Percentiles rank a stretch among this genome's conserved stretches.
phyloP scores from a whole-genome alignment of 2,888 invertebrate species.

The Harpagoxenus sublaevis region DNA sequence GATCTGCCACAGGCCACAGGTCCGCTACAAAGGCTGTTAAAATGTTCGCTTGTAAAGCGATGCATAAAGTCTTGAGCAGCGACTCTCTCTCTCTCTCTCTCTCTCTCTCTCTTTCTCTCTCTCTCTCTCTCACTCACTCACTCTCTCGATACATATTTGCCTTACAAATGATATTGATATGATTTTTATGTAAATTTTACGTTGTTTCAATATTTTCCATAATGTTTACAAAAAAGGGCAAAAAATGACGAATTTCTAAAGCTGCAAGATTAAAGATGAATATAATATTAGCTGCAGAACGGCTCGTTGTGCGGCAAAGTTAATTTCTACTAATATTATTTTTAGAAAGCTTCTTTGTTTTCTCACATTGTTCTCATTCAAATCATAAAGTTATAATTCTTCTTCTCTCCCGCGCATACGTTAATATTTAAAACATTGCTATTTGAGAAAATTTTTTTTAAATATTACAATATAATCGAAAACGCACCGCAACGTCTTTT shows the following conservation, averaged over 20 bases:
- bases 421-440: constrained; percentile 10
- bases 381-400: background rate
- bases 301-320: background rate
- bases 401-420: background rate
- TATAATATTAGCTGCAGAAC: constrained; percentile 13
- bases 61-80: background rate
- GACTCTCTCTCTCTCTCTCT: background rate
- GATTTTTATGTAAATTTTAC: constrained; percentile 41
- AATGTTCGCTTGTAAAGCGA: constrained; percentile 32
- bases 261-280: background rate
- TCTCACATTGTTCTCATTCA: background rate
- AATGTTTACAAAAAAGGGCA: background rate
- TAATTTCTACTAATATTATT: background rate
- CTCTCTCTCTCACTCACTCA: too few species aligned
- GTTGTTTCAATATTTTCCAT: constrained; percentile 16
- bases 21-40: constrained; percentile 13
- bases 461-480: constrained; percentile 10
- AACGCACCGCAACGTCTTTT: background rate
- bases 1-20: constrained; percentile 13
- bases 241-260: background rate
- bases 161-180: constrained; percentile 45
- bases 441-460: background rate
- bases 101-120: background rate
- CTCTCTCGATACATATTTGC: constrained; percentile 24
- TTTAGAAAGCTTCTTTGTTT: background rate